Percentiles rank a stretch among this genome's conserved stretches.
phyloP scores from a whole-genome alignment of 2,797 vertebrate species.

The Falco columbarius region DNA sequence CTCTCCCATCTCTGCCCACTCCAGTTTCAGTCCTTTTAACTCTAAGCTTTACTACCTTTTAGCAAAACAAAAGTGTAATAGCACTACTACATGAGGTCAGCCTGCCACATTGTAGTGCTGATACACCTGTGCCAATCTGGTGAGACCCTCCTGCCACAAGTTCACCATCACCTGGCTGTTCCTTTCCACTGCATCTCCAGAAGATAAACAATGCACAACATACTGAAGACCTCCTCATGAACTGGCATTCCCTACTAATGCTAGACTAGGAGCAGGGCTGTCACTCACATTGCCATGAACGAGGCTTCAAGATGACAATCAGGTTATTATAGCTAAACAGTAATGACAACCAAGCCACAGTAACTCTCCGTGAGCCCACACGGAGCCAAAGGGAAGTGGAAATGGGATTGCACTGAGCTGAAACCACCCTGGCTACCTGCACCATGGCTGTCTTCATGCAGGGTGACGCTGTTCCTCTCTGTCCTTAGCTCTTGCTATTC shows the following conservation, averaged over 20 bases:
- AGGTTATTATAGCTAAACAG: not conserved
- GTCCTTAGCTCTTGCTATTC: not conserved
- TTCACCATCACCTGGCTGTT: not conserved
- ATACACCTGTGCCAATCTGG: not conserved
- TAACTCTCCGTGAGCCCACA: not conserved
- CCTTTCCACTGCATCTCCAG: not conserved
- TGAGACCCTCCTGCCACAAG: not conserved
- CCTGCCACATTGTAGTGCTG: not conserved
- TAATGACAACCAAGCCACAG: not conserved
- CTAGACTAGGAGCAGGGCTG: not conserved
- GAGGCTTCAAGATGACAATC: rapidly evolving
- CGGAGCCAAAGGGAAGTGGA: not conserved
- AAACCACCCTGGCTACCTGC: not conserved
- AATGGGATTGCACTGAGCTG: not conserved
- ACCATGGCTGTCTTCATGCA: not conserved
- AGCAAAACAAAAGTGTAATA: not conserved
- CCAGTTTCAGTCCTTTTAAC: not conserved
- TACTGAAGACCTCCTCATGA: not conserved
- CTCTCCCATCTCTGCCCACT: not conserved
- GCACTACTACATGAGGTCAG: not conserved
- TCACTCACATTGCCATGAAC: not conserved
- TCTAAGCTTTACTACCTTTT: not conserved
- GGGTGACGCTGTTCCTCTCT: not conserved
- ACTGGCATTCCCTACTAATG: rapidly evolving
- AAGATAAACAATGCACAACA: not conserved